Evolutionary conservation across 2,888 invertebrate species (phyloP).

Genomic region (Drosophila birchii): DNA sequence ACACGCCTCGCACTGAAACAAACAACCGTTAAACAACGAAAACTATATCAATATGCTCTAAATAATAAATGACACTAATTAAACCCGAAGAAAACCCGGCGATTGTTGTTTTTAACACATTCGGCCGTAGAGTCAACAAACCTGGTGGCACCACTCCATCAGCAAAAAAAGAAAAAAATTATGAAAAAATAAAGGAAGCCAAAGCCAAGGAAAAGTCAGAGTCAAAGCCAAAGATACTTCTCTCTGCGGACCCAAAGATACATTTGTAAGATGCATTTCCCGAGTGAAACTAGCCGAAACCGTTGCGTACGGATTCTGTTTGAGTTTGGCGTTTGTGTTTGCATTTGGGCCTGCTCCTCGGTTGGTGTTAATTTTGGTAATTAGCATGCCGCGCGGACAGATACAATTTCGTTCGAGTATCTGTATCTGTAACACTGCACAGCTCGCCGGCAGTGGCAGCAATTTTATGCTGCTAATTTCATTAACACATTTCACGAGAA

Average conservation of each 20-base stretch:
- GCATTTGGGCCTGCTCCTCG: constrained; percentile 34
- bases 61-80: constrained; percentile 83
- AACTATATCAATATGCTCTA: constrained; percentile 82
- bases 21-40: constrained; percentile 77
- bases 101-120: constrained; percentile 71
- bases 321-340: constrained; percentile 47
- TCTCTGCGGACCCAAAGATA: constrained; percentile 2
- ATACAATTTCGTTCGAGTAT: constrained; percentile 46
- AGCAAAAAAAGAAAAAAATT: constrained; percentile 33
- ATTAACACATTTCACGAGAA: constrained; percentile 74
- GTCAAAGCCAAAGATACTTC: constrained; percentile 34
- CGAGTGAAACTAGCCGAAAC: constrained; percentile 71
- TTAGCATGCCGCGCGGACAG: constrained; percentile 62
- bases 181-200: constrained; percentile 39
- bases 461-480: constrained; percentile 81
- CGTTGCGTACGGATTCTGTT: constrained; percentile 53
- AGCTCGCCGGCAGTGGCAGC: constrained; percentile 35
- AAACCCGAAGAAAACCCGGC: constrained; percentile 77
- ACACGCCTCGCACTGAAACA: constrained; percentile 58
- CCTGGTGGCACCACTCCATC: constrained; percentile 25
- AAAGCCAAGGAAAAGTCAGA: constrained; percentile 48
- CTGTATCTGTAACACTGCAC: constrained; percentile 69
- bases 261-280: constrained; percentile 25
- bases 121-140: constrained; percentile 48
- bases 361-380: constrained; percentile 77